Evolutionary conservation across 1,140 invertebrate genomes (phyloP).

Genomic region (Zelostemma sp.): DNA sequence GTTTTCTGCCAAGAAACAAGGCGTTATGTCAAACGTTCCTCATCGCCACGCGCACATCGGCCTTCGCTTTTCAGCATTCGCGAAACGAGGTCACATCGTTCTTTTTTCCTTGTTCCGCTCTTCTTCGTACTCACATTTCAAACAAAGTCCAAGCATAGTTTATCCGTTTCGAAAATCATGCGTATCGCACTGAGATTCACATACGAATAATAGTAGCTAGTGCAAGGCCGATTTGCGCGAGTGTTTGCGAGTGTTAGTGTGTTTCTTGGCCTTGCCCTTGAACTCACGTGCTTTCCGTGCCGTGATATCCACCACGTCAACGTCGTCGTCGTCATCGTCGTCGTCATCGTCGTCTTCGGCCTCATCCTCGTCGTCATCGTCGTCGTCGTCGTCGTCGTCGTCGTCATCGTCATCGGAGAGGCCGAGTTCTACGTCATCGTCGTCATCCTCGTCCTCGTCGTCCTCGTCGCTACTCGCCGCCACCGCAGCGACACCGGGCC

Average conservation of each 20-base stretch:
- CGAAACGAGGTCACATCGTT: not conserved
- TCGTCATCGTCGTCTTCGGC: conserved; percentile 82
- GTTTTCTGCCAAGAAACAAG: conserved; percentile 41
- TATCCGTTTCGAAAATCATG: not conserved
- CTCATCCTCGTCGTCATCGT: conserved; percentile 74
- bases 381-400: conserved; percentile 69
- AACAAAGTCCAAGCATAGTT: too few species aligned
- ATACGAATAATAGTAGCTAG: not conserved
- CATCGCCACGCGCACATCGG: conserved; percentile 31
- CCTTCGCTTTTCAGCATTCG: conserved; percentile 5
- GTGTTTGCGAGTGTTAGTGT: conserved; percentile 56
- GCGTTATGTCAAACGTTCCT: conserved; percentile 28
- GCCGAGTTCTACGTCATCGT: conserved; percentile 66
- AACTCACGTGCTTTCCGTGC: conserved; percentile 84
- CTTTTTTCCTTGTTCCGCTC: not conserved
- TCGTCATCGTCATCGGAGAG: conserved; percentile 68
- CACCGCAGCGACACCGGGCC: conserved; percentile 32
- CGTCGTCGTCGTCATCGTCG: conserved; percentile 79
- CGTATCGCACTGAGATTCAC: not conserved
- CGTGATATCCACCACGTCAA: conserved; percentile 74
- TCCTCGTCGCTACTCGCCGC: conserved; percentile 57
- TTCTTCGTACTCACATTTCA: too few species aligned
- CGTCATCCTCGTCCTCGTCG: conserved; percentile 70
- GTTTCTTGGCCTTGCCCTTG: conserved; percentile 74
- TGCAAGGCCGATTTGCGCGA: conserved; percentile 37